Evolutionary conservation across 2,888 invertebrate genomes (phyloP), one percentile per base, ranked within the genome.

Genomic region (Epinotia brunnichana): DNA sequence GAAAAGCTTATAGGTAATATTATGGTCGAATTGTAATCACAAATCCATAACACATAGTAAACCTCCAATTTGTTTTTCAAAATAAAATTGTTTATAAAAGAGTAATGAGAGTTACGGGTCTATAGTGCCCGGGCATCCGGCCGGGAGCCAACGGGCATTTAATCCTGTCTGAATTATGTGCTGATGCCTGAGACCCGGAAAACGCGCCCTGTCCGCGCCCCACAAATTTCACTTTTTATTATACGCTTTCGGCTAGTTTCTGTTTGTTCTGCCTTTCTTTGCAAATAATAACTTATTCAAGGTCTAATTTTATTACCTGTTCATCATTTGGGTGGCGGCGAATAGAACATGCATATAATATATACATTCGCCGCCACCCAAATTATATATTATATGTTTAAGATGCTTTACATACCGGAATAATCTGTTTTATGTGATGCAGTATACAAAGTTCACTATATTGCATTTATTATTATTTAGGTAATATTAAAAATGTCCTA

Each of bases 121-220:
- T 82, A 91, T 89, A 87, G 87, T 85, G 86, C 83, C 75, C 83
- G 86, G 86, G 84, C 86, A 89, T 91, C 90, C 91, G 86, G 85
- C 80, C 81, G 86, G 87, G 84, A 85, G 87, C 87, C 87, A 87
- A 89, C 87, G 86, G 89, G 90, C 90, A 91, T 91, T 92, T 91
- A 91, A 91, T 92, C 91, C 90, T 87, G 81, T 81, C 81, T 91
- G 89, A 92, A 88, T 91, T 91, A 91, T 92, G 92, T 91, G 91
- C 88, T 88, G 89, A 88, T 87, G 88, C 85, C 87, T 85, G 88
- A 84, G 83, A 82, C 85, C 88, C 90, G 89, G 90, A 88, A 90
- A 92, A 89, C 83, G 85, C 79, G 83, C 83, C 82, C 85, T 83
- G 84, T 87, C 85, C 85, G 84, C 86, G 83, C 87, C 86, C 84